A percentile compares a stretch with the other conserved stretches of the same genome.
Evolutionary conservation across 35 echinoderm and acorn worm species (phyloP).

Genomic region (Patiria miniata): DNA sequence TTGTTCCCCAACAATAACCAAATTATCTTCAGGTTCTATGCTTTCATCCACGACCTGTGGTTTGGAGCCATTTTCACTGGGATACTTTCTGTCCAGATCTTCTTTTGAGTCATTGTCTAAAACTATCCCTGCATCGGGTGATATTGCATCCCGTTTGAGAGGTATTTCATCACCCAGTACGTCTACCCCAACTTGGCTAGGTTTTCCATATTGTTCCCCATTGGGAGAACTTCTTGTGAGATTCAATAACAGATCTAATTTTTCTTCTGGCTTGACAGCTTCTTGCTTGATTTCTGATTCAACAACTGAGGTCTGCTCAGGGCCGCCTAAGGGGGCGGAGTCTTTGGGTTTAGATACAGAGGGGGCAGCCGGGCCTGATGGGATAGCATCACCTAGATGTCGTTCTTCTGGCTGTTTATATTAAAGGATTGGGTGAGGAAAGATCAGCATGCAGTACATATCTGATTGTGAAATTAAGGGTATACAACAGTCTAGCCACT

Average conservation of each 20-base stretch:
- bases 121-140: not conserved
- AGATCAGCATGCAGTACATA: constrained; percentile 7
- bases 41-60: not conserved
- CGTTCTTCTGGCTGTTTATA: constrained; percentile 11
- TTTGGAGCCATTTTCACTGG: not conserved
- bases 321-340: not conserved
- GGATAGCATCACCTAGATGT: not conserved
- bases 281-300: not conserved
- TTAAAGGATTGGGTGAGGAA: not conserved
- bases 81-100: not conserved
- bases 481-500: too few species aligned
- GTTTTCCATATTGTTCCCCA: not conserved
- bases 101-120: not conserved
- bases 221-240: not conserved
- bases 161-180: not conserved
- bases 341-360: not conserved
- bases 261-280: not conserved
- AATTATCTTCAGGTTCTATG: not conserved
- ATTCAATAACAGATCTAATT: not conserved
- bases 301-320: not conserved
- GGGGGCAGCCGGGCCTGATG: constrained; percentile 3
- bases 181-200: not conserved
- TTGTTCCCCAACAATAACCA: not conserved
- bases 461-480: too few species aligned
- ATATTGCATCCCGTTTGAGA: not conserved